Evolutionary conservation across 2,888 invertebrate genomes (phyloP), one percentile per base, ranked within the genome.

Genomic region (Helleia helle): DNA sequence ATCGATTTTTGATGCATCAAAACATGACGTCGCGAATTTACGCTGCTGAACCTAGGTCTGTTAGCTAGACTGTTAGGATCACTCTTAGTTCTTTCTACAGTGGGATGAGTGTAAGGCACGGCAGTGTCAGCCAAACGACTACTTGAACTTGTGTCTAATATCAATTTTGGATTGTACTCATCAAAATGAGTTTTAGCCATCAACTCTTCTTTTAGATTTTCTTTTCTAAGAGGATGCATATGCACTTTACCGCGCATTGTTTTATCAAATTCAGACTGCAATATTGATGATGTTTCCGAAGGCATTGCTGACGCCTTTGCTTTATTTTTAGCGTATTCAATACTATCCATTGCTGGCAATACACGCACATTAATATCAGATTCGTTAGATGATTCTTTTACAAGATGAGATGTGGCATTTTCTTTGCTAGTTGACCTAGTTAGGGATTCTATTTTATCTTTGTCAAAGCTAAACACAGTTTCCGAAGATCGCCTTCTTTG

Each of bases 1-100:
- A 94, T 93, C 0, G 93, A 93, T 62, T 94, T 93, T 58, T 94
- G 94, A 70, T 94, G 94, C 90, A 92, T 94, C 14, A 94, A 66
- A 17, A 93, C 89, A 69, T 93, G 90, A 11, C 93, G 86, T n/a
- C 93, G 87, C 2, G 90, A 90, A 59, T 88, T 91, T 3, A 91
- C 91, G 43, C 90, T 91, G 44, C 89, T 91, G 40, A 93, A 81
- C 9, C 92, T 86, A 46, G 91, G 90, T 42, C 93, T 86, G 54
- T 90, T 89, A 0, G 93, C 91, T 38, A 91, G 77, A 22, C 91
- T 91, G 64, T 93, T 93, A 0, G 94, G 94, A 81, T 95, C 94
- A 57, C 94, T 94, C 66, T 94, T 94, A 3, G 94, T 94, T 47
- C 94, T 87, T 65, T 93, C 94, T 0, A 93, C 92, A 0, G 92